Evolutionary conservation across 2,888 invertebrate species (phyloP).

Genomic region (Emesis furor): DNA sequence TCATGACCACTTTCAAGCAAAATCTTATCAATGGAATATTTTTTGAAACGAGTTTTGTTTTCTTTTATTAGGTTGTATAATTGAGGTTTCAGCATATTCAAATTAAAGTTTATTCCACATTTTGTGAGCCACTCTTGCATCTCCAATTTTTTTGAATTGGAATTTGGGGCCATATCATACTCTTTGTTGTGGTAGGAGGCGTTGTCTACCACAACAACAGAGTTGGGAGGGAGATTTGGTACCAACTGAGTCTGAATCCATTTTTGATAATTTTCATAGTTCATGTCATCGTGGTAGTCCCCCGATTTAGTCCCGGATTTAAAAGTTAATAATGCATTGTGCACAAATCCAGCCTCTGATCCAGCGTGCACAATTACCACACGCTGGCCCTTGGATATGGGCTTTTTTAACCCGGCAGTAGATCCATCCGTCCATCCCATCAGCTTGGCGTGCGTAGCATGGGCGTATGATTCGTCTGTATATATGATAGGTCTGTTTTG

Average conservation of each 20-base stretch:
- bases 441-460: constrained; percentile 3
- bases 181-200: neutral
- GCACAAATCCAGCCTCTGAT: neutral
- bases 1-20: constrained; percentile 9
- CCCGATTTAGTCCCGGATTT: neutral
- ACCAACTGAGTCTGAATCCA: neutral
- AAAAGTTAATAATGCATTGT: neutral
- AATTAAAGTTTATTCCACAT: constrained; percentile 1
- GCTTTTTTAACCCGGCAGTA: constrained; percentile 3
- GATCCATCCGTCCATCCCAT: constrained; percentile 2
- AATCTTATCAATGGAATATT: constrained; percentile 6
- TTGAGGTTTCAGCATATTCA: constrained; percentile 10
- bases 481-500: neutral
- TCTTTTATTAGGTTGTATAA: constrained; percentile 4
- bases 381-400: constrained; percentile 1
- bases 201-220: neutral
- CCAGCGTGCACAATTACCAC: neutral
- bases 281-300: neutral
- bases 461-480: constrained; percentile 14
- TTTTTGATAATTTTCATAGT: neutral
- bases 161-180: neutral
- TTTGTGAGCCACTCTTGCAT: neutral
- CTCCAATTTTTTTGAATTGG: neutral
- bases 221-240: neutral
- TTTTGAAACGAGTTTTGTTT: neutral